phyloP scores from a whole-genome alignment of 2,888 invertebrate species.

The Phyllotreta striolata region DNA sequence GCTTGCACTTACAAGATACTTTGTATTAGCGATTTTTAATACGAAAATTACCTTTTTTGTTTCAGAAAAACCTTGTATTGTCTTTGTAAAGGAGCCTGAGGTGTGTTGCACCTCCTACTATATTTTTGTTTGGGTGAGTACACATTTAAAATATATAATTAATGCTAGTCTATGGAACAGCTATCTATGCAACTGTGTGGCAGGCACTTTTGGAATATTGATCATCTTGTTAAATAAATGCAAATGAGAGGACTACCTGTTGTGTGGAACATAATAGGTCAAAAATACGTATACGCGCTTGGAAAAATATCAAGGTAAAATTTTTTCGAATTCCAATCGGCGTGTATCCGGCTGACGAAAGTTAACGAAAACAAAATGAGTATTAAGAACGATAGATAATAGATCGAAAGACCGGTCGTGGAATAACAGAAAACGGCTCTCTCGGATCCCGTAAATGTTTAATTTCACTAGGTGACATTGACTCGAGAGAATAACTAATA shows the following conservation, averaged over 20 bases:
- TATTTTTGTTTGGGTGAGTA: not conserved
- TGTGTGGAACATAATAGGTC: no score
- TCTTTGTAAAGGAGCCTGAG: not conserved
- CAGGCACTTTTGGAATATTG: no score
- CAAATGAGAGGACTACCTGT: no score
- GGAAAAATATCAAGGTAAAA: conserved; percentile 18
- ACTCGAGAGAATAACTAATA: conserved; percentile 22
- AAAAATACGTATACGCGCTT: no score
- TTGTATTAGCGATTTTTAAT: no score
- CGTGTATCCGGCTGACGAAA: conserved; percentile 27
- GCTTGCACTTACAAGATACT: no score
- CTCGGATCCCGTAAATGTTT: conserved; percentile 22
- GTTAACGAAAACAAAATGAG: conserved; percentile 16
- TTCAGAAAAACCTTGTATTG: conserved; percentile 8
- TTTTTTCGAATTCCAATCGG: conserved; percentile 13
- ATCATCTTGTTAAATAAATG: no score
- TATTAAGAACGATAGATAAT: conserved; percentile 10
- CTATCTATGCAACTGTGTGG: no score
- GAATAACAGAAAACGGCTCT: conserved; percentile 7
- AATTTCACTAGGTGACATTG: conserved; percentile 31
- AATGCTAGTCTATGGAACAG: no score
- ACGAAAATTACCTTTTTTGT: conserved; percentile 1
- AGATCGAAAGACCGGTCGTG: conserved; percentile 19
- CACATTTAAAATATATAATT: no score
- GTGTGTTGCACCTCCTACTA: conserved; percentile 18